Conservation (phyloP, 2,888 invertebrate species). For the Arrhopalites spinosus region DNA sequence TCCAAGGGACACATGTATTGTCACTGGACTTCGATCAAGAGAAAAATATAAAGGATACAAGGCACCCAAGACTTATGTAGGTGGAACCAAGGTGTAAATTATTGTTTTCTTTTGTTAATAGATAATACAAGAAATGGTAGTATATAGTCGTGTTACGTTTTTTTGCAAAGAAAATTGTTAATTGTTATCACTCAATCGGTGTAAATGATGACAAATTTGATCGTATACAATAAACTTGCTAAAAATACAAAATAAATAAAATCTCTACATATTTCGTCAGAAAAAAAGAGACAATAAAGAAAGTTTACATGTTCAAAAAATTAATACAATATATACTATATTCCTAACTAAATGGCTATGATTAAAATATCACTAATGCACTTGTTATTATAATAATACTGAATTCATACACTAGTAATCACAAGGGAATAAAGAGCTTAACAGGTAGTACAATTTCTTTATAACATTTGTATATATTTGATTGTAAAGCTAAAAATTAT, state of each 20-base stretch:
- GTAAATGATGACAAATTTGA: background rate
- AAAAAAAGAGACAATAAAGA: background rate
- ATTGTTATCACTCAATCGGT: background rate
- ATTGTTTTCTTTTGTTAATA: background rate
- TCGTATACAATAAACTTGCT: background rate
- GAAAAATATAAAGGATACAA: conserved; percentile 77
- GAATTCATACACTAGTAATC: background rate
- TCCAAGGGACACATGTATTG: conserved; percentile 81
- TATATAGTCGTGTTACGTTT: too few species aligned
- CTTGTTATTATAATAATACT: too few species aligned
- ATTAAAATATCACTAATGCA: too few species aligned
- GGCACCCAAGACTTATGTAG: conserved; percentile 64
- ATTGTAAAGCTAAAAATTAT: conserved; percentile 15
- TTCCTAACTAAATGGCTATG: too few species aligned
- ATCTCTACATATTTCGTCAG: background rate
- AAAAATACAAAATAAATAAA: background rate
- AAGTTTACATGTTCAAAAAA: background rate
- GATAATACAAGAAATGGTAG: background rate
- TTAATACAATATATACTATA: too few species aligned
- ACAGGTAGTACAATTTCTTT: background rate
- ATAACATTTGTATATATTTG: background rate
- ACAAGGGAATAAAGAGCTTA: background rate
- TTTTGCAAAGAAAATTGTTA: background rate
- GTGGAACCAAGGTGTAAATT: too few species aligned
- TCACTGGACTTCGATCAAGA: conserved; percentile 79